Evolutionary conservation across 2,888 invertebrate genomes (phyloP), one percentile per base, ranked within the genome.

Genomic region (Sinohyriopsis cumingii): DNA sequence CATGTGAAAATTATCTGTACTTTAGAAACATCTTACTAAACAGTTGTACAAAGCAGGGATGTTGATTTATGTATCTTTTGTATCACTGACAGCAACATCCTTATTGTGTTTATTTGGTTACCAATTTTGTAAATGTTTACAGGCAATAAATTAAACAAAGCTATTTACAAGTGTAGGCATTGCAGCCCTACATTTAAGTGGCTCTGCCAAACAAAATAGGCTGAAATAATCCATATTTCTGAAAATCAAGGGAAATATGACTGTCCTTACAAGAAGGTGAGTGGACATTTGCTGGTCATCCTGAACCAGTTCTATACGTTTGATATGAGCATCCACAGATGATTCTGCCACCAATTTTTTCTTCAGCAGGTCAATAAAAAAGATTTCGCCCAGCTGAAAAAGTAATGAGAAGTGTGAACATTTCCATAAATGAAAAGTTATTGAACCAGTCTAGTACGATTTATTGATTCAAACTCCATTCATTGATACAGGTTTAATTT

Each of bases 281-380:
- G 86, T 88, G 59, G 81, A 80, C 67, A 82, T 84, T 71, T 88
- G 88, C n/a, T 82, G 93, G 86, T 94, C 94, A 91, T 95, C 94
- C 85, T 93, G 93, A 86, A 95, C 94, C 78, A 95, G 92, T 85
- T 93, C 92, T 68, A 95, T 89, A 75, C 92, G 92, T 65, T 90
- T 91, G 70, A 95, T 92, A 81, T 92, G 91, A 68, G 93, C 93
- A 70, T 92, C 90, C 63, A 95, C 92, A 84, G 92, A 92, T 71
- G 93, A 93, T 78, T 92, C 92, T 55, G 93, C 94, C 69, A 95
- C 92, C 85, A 93, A 92, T 78, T 92, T 92, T 74, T 94, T 94
- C 78, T 92, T 93, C 74, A 94, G 93, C 79, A 95, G 91, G 85
- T 95, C 94, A 78, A 95, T 93, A 87, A 94, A 93, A 78, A 92